Evolutionary conservation across 2,113 vertebrate genomes (phyloP).

Genomic region (Notiomystis cincta): DNA sequence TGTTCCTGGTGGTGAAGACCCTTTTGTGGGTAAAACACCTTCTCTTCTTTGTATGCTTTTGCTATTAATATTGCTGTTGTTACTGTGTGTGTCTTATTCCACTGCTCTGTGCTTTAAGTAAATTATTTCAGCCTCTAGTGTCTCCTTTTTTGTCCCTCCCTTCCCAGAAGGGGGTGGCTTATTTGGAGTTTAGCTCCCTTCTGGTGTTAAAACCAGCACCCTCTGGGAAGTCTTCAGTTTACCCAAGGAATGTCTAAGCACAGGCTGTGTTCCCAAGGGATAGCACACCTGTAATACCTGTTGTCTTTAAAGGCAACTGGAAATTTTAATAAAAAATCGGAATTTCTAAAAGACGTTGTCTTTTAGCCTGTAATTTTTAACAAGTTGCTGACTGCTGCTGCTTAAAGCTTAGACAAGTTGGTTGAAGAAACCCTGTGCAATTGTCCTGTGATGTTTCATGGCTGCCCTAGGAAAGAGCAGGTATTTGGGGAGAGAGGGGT

Average conservation of each 20-base stretch:
- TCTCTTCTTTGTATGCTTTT: background rate
- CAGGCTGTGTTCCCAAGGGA: background rate
- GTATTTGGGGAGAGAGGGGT: background rate
- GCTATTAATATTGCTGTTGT: background rate
- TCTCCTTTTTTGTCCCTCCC: background rate
- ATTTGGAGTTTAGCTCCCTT: background rate
- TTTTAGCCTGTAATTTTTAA: background rate
- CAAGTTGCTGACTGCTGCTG: background rate
- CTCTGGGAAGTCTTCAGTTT: background rate
- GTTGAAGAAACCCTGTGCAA: background rate
- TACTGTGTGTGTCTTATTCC: background rate
- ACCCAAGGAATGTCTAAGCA: background rate
- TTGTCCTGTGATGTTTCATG: background rate
- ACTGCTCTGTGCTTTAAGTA: background rate
- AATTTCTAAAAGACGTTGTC: background rate
- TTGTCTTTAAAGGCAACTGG: background rate
- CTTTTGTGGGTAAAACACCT: background rate
- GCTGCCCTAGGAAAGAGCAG: background rate
- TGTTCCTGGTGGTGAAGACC: background rate
- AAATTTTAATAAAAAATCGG: background rate
- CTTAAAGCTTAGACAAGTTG: background rate
- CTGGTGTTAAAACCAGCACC: background rate
- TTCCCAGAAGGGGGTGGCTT: background rate
- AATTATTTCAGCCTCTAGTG: background rate
- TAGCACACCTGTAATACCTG: background rate